phyloP scores from a whole-genome alignment of 2,113 vertebrate species.

The Nothocercus nigrocapillus region DNA sequence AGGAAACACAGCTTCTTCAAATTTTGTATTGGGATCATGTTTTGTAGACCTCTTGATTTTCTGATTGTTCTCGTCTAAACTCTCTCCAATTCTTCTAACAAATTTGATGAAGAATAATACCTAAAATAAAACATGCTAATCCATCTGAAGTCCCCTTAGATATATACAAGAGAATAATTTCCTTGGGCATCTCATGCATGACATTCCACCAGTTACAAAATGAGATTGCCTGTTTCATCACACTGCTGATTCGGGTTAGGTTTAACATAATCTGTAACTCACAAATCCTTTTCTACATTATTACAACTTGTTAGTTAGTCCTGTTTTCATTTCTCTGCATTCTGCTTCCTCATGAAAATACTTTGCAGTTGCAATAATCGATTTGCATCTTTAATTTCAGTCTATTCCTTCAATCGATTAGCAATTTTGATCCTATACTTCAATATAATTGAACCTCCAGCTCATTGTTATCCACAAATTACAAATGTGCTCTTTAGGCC shows the following conservation, averaged over 20 bases:
- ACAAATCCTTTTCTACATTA: not conserved
- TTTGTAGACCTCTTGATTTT: not conserved
- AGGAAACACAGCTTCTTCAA: not conserved
- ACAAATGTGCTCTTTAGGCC: not conserved
- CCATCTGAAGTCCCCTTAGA: not conserved
- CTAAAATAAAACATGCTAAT: not conserved
- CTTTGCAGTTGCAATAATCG: not conserved
- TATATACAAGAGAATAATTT: not conserved
- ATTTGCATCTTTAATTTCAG: not conserved
- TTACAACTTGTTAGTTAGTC: not conserved
- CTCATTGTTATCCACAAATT: not conserved
- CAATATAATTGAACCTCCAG: not conserved
- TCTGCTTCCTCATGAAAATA: not conserved
- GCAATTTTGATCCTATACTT: not conserved
- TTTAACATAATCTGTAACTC: not conserved
- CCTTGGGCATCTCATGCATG: not conserved
- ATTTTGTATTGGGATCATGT: not conserved
- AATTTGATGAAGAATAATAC: not conserved
- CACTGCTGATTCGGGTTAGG: not conserved
- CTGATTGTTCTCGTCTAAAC: not conserved
- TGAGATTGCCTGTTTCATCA: not conserved
- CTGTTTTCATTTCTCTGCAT: not conserved
- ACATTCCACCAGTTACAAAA: not conserved
- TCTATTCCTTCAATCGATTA: not conserved
- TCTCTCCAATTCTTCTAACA: not conserved